Percentiles rank a stretch among this genome's conserved stretches.
Evolutionary conservation across 2,113 vertebrate genomes (phyloP).

Genomic region (Panthera uncia): DNA sequence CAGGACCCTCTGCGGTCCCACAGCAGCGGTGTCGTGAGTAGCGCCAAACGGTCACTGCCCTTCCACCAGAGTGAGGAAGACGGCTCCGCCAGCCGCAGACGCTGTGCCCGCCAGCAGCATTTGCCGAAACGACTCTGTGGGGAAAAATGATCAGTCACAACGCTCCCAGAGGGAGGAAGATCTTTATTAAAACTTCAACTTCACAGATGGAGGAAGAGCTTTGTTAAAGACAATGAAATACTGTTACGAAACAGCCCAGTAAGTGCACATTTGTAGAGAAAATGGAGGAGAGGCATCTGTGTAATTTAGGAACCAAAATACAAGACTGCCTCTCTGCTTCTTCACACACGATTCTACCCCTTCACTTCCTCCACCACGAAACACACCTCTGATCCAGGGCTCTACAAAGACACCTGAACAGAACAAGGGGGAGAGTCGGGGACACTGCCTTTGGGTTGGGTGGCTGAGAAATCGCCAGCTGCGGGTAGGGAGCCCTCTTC

Average conservation of each 20-base stretch:
- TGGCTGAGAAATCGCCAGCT: background rate
- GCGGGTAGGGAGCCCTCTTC: background rate
- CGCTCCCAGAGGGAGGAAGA: background rate
- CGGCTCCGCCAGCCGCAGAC: background rate
- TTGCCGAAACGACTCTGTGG: background rate
- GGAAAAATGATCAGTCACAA: background rate
- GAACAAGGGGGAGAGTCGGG: background rate
- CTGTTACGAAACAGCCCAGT: background rate
- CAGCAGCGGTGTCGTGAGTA: too few species aligned
- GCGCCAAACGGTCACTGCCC: too few species aligned
- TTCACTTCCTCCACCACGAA: background rate
- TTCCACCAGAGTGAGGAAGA: background rate
- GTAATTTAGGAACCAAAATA: background rate
- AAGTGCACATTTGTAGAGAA: too few species aligned
- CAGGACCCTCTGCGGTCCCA: background rate
- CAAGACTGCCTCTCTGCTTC: background rate
- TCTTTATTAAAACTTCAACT: background rate
- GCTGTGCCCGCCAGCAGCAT: background rate
- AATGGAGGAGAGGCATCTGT: too few species aligned
- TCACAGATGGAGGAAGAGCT: background rate
- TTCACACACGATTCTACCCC: too few species aligned
- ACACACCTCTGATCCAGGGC: background rate
- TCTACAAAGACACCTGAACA: background rate
- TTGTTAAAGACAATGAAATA: background rate
- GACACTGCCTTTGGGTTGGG: background rate